Conservation (phyloP, 2,113 vertebrate species). For the Sinocyclocheilus anophthalmus region DNA sequence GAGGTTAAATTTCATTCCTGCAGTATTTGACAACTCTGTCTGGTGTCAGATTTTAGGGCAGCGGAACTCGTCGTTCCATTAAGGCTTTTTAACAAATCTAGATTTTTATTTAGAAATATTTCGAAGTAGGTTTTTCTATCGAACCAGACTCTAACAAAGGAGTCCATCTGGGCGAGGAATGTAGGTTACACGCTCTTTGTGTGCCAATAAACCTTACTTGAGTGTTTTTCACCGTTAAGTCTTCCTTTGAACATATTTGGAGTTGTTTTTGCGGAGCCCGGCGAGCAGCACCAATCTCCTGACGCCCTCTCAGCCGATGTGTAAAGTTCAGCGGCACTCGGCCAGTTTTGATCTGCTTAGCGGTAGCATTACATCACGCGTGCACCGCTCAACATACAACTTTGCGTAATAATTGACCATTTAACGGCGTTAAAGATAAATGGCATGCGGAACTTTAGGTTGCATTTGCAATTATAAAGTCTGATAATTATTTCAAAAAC, state of each 20-base stretch:
- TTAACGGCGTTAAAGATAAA: background rate
- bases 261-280: slow-evolving; percentile 80
- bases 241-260: slow-evolving; percentile 84
- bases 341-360: slow-evolving; percentile 89
- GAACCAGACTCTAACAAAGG: slow-evolving; percentile 23
- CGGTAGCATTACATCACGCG: slow-evolving; percentile 81
- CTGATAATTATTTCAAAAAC: background rate
- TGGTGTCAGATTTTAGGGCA: background rate
- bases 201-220: slow-evolving; percentile 54
- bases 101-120: background rate
- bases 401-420: background rate
- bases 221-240: slow-evolving; percentile 67
- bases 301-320: slow-evolving; percentile 70
- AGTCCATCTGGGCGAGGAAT: slow-evolving; percentile 61
- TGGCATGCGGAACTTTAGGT: background rate
- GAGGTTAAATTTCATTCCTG: background rate
- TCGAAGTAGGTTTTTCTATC: background rate
- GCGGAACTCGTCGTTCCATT: background rate
- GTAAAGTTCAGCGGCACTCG: slow-evolving; percentile 83
- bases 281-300: slow-evolving; percentile 76
- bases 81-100: background rate
- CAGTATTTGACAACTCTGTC: background rate
- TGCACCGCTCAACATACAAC: background rate
- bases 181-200: slow-evolving; percentile 76
- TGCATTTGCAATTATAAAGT: background rate